Evolutionary conservation across 2,888 invertebrate genomes (phyloP), one percentile per base, ranked within the genome.

Genomic region (Cephus pygmeus): DNA sequence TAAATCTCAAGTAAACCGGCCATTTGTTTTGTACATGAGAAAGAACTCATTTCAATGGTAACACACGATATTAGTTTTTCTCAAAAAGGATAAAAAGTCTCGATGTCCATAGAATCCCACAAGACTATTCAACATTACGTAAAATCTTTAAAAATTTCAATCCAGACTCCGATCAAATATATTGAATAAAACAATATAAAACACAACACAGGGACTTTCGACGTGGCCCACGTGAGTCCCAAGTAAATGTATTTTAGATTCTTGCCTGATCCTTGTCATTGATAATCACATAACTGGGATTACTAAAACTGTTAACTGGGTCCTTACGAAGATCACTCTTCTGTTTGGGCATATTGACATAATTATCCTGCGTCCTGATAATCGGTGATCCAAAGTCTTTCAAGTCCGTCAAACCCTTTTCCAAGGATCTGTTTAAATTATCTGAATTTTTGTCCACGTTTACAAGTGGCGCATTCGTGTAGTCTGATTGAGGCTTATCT

Each of bases 321-420:
- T 86, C 86, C 69, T 82, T 86, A 33, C 81, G 89, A 34, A 92
- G 83, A 80, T 91, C 90, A 82, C 85, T 91, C 83, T 93, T 93
- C 81, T 93, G 92, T 81, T 92, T 91, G 1, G 93, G 93, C 92
- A 93, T 92, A 83, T 93, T 93, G 1, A 93, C 92, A 82, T 93
- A 93, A 90, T 93, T 93, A 82, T 93, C 93, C 34, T 89, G 86
- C 1, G 91, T 89, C 12, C 84, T 85, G 15, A 89, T 88, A 30
- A 90, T 89, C 12, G 84, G 73, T 35, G 91, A 89, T 9, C 88
- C 83, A 56, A 88, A 85, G 12, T 91, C 80, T 81, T 83, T 85
- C 74, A 83, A 76, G 23, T 56, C 40, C 40, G 40, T 56, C 40
- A 6, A 9, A 56, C 23, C 23, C 33, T 71, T 71, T 30, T 82